Evolutionary conservation across 2,113 vertebrate genomes (phyloP), one percentile per base, ranked within the genome.

Genomic region (Phylloscopus trochilus): DNA sequence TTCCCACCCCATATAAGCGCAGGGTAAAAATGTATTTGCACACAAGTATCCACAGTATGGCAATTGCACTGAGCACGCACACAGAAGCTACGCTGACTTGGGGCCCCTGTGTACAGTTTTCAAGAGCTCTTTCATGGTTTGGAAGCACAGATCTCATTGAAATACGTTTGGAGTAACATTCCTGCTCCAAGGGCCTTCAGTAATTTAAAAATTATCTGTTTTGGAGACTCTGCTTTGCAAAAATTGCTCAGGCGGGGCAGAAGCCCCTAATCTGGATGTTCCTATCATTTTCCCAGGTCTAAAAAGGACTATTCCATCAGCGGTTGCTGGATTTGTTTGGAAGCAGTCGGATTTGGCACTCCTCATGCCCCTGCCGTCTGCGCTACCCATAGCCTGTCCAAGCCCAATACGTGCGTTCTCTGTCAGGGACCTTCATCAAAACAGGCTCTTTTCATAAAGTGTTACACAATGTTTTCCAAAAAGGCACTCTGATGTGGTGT

Each of bases 401-500:
- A 96, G 52, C 69, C 88, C 77, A 81, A 39, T 64, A 93, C 44
- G 39, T 87, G 88, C 92, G 64, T 72, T 94, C 30, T 1, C 80
- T 60, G 82, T 94, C 85, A 91, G 91, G 75, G 92, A 68, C 3
- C 3, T 85, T 89, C 74, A 83, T 70, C 93, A 80, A 53, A 96
- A 90, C 73, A 81, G 88, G 90, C 85, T 86, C 90, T 94, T 96
- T 94, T 91, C 88, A 86, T 63, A 22, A 83, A 85, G 56, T 2
- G 2, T 95, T 95, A 91, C 75, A 90, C 76, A 82, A 14, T 13
- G 44, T 72, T 84, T 94, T 93, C 95, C 93, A 90, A 93, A 95
- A 90, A 84, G 49, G 68, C 86, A 66, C 84, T 92, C 43, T 2
- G 7, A 68, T 76, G 94, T 27, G 17, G 70, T 3, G 70, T 69